These are phyloP conservation scores for Forbesichthys agassizii DNA, from an alignment of 2,113 vertebrate species.

Conservation along the genomic window DNA sequence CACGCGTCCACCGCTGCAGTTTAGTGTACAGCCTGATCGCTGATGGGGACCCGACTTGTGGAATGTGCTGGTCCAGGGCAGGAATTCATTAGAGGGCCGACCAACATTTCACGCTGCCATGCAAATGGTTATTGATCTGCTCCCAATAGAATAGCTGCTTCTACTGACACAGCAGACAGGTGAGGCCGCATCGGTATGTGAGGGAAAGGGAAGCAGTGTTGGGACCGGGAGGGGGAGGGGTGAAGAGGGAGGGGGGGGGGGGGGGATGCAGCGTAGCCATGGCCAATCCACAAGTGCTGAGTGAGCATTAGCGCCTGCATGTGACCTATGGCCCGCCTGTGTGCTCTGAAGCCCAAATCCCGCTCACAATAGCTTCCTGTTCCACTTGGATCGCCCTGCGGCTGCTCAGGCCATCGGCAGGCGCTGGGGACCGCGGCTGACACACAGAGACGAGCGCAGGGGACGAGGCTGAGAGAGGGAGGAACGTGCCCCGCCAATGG, in stretches of 20 bases:
- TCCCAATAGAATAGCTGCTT: constrained; percentile 52
- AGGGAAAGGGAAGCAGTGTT: constrained; percentile 29
- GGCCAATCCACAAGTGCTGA: constrained; percentile 77
- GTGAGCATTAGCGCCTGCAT: constrained; percentile 80
- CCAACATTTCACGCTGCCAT: constrained; percentile 72
- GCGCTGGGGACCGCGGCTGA: constrained; percentile 65
- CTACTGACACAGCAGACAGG: constrained; percentile 57
- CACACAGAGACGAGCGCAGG: constrained; percentile 47
- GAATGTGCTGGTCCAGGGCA: constrained; percentile 73
- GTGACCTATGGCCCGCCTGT: constrained; percentile 80
- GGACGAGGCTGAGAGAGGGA: constrained; percentile 28
- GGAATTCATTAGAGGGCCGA: constrained; percentile 78
- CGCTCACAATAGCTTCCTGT: constrained; percentile 84
- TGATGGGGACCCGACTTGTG: constrained; percentile 71
- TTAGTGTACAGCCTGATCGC: constrained; percentile 47
- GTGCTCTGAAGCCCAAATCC: constrained; percentile 81
- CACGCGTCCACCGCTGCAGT: constrained; percentile 18
- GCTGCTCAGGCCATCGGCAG: constrained; percentile 76
- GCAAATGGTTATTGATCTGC: constrained; percentile 70
- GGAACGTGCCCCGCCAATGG: background rate
- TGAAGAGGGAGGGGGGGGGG: background rate
- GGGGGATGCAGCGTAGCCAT: constrained; percentile 36
- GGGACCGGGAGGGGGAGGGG: background rate
- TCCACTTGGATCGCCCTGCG: constrained; percentile 79
- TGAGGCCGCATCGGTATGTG: constrained; percentile 55